These are phyloP conservation scores for Drosophila yakuba DNA, from an alignment of 1,140 invertebrate genomes.

Conservation along the genomic window DNA sequence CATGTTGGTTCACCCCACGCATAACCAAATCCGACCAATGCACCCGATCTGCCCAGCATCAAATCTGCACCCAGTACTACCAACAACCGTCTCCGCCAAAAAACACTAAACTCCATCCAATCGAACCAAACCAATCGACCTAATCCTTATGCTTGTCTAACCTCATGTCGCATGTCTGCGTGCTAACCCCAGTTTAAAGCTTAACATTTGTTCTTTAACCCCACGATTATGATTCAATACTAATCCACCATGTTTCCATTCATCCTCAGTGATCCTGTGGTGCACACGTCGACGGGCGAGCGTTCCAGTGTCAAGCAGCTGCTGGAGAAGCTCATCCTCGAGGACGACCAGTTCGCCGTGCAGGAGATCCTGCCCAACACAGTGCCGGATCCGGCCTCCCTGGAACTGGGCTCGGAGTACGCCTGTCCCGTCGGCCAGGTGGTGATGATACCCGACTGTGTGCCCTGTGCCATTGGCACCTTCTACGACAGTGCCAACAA, in stretches of 20 bases:
- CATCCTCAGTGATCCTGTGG: constrained; percentile 92
- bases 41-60: constrained; percentile 53
- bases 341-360: constrained; percentile 96
- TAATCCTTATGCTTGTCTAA: constrained; percentile 47
- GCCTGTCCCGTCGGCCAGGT: constrained; percentile 97
- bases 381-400: constrained; percentile 95
- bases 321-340: constrained; percentile 94
- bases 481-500: constrained; percentile 92
- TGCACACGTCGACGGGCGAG: constrained; percentile 94
- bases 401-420: constrained; percentile 94
- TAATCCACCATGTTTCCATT: constrained; percentile 14
- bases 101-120: constrained; percentile 27
- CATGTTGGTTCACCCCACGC: constrained; percentile 17
- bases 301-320: constrained; percentile 92
- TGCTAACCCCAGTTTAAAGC: constrained; percentile 39
- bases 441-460: constrained; percentile 95
- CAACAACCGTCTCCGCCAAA: constrained; percentile 28
- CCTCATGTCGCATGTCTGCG: constrained; percentile 32
- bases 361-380: constrained; percentile 97
- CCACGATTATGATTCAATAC: background rate
- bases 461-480: constrained; percentile 97
- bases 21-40: constrained; percentile 40
- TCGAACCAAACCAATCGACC: constrained; percentile 5
- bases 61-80: constrained; percentile 58
- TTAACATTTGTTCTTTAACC: background rate